These are phyloP conservation scores for Myotis lucifugus DNA, from an alignment of 2,113 vertebrate genomes.

Conservation along the genomic window DNA sequence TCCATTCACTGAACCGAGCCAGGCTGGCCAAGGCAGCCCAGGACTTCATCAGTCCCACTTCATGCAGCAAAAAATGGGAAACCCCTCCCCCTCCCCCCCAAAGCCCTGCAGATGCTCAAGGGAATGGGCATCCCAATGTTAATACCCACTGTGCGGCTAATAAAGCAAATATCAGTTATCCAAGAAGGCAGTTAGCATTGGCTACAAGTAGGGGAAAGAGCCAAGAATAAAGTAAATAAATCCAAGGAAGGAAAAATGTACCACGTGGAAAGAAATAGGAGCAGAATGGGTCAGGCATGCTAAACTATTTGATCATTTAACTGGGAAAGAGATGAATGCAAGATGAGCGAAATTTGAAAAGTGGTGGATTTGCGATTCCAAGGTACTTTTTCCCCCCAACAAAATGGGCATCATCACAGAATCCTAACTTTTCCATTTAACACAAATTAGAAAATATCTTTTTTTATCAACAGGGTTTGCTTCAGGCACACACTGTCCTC, in stretches of 20 bases:
- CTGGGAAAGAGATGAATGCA: not conserved
- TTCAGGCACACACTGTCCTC: not conserved
- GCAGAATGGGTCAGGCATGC: not conserved
- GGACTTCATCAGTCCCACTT: slow-evolving; percentile 31
- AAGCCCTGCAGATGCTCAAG: not conserved
- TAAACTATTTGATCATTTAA: slow-evolving; percentile 13
- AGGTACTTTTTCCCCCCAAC: not conserved
- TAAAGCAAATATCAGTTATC: slow-evolving; percentile 28
- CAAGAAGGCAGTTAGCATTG: not conserved
- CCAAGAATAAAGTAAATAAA: slow-evolving; percentile 13
- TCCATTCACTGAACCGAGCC: slow-evolving; percentile 45
- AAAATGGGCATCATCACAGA: slow-evolving; percentile 10
- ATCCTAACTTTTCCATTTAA: not conserved
- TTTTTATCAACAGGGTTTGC: not conserved
- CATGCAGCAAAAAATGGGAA: not conserved
- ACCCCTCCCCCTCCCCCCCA: not conserved
- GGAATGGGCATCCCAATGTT: slow-evolving; percentile 37
- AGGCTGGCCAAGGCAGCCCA: slow-evolving; percentile 3
- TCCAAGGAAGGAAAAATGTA: not conserved
- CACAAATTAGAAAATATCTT: not conserved
- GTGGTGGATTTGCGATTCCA: not conserved
- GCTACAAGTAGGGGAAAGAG: not conserved
- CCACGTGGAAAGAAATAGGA: not conserved
- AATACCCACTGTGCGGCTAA: not conserved
- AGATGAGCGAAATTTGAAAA: slow-evolving; percentile 21